These are phyloP conservation scores for Ceratitis capitata DNA, from an alignment of 1,140 invertebrate genomes.

Conservation along the genomic window DNA sequence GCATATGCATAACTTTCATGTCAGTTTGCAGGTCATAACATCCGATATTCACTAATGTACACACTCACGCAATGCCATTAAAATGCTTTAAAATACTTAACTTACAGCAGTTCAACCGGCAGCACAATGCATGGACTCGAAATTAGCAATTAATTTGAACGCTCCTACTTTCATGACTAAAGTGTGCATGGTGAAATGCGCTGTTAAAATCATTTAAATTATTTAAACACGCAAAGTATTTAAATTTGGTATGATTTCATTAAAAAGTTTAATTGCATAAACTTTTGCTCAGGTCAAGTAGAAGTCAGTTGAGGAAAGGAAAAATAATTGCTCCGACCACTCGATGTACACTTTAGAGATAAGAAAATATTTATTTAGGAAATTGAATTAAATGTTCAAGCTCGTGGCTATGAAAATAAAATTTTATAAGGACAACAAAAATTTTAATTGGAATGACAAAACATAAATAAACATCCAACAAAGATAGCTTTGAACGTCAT, in stretches of 20 bases:
- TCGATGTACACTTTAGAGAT: not conserved
- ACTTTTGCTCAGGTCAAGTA: not conserved
- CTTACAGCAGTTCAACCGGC: not conserved
- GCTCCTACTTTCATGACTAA: not conserved
- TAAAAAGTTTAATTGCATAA: not conserved
- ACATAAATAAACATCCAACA: no score
- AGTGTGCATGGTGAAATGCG: not conserved
- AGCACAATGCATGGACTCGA: not conserved
- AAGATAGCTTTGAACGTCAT: no score
- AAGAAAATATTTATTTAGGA: no score
- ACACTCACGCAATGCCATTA: constrained; percentile 5
- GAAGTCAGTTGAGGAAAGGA: not conserved
- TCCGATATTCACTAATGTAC: not conserved
- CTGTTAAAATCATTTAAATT: not conserved
- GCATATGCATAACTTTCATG: not conserved
- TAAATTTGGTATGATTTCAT: not conserved
- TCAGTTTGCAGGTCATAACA: not conserved
- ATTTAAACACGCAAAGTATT: not conserved
- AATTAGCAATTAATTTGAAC: constrained; percentile 18
- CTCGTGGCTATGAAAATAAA: no score
- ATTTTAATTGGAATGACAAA: no score
- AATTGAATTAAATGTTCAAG: not conserved
- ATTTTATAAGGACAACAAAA: no score
- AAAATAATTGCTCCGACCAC: not conserved
- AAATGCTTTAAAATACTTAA: not conserved